Percentiles rank a stretch among this genome's conserved stretches.
These are phyloP conservation scores for Gymnarchus niloticus DNA, from an alignment of 2,113 vertebrate species.

Conservation along the genomic window DNA sequence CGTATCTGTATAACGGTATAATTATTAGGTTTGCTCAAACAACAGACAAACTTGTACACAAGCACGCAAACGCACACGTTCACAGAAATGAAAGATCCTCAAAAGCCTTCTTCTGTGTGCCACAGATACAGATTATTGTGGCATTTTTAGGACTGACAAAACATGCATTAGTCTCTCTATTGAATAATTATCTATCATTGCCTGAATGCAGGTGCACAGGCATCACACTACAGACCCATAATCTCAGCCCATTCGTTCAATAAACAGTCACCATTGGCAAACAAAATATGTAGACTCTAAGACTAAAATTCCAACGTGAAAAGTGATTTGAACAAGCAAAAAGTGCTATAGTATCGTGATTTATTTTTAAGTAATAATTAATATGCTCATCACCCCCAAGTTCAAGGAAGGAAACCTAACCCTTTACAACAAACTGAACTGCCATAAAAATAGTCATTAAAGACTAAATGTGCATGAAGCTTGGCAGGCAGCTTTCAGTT, in stretches of 20 bases:
- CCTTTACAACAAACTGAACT: not conserved
- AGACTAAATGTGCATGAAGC: not conserved
- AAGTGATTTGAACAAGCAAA: not conserved
- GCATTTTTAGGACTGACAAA: constrained; percentile 1
- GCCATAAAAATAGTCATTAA: constrained; percentile 7
- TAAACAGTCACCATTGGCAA: constrained; percentile 11
- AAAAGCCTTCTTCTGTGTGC: constrained; percentile 1
- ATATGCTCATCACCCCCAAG: constrained; percentile 14
- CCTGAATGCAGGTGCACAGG: not conserved
- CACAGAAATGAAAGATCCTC: not conserved
- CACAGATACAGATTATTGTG: not conserved
- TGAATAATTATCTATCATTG: not conserved
- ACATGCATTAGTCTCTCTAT: constrained; percentile 7
- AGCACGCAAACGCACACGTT: not conserved
- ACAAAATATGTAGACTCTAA: constrained; percentile 5
- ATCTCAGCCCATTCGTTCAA: not conserved
- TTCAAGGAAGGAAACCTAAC: not conserved
- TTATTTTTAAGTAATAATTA: not conserved
- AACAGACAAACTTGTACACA: not conserved
- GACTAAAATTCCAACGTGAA: not conserved
- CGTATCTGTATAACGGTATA: not conserved
- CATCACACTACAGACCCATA: not conserved
- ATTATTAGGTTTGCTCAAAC: not conserved
- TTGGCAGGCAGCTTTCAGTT: not conserved
- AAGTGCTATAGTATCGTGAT: constrained; percentile 11